Percentiles rank a stretch among this genome's conserved stretches.
phyloP scores from a whole-genome alignment of 2,888 invertebrate genomes.

The Cryptus viduatorius region DNA sequence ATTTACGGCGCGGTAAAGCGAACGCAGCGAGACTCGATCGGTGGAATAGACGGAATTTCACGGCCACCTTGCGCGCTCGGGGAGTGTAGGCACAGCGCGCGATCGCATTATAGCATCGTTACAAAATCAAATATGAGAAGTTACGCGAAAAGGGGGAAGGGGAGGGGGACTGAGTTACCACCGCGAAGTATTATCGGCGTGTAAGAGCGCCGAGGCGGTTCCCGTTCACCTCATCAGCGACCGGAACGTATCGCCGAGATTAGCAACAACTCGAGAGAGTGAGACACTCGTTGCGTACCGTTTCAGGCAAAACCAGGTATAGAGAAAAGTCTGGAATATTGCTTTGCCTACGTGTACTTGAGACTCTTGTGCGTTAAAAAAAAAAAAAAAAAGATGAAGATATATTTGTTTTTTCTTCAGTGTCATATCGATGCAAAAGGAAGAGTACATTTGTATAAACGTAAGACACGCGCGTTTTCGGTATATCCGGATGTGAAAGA shows the following conservation, averaged over 20 bases:
- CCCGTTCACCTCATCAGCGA: conserved; percentile 56
- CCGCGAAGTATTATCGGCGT: conserved; percentile 6
- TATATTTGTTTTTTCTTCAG: background rate
- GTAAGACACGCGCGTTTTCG: background rate
- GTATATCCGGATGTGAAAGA: background rate
- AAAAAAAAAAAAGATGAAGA: background rate
- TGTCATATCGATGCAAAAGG: background rate
- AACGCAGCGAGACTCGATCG: background rate
- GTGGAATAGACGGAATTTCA: conserved; percentile 41
- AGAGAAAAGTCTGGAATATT: background rate
- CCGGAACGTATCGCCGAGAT: conserved; percentile 40
- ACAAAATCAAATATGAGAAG: conserved; percentile 65
- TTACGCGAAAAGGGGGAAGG: conserved; percentile 46
- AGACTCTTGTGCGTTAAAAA: background rate
- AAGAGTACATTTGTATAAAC: background rate
- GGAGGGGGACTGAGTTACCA: background rate
- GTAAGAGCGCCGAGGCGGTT: conserved; percentile 31
- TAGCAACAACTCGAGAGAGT: background rate
- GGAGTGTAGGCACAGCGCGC: background rate
- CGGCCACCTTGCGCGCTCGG: conserved; percentile 40
- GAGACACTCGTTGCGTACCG: background rate
- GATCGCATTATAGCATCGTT: conserved; percentile 58
- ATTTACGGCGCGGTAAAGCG: background rate
- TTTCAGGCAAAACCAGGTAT: background rate
- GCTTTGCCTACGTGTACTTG: background rate